Base-by-base conservation (phyloP, 2,888 invertebrate species). In the Thelaira solivaga region DNA sequence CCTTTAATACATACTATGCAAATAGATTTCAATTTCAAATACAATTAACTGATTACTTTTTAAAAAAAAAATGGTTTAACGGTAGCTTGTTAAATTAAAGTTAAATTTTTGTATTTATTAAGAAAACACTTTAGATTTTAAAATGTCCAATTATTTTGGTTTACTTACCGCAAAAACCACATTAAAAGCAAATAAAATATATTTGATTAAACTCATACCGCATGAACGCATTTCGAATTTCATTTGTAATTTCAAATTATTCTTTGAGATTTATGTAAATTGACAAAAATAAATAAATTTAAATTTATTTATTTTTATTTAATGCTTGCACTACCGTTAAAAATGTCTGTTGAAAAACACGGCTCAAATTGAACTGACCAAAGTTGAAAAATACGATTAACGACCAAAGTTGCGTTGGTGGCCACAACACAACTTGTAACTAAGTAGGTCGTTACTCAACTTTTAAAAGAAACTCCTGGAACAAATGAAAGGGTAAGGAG, bases 141-240 rank as follows among this genome's bases (percentile, higher is more conserved):
- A 31, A 7, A 31, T 31, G 4, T 31, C 1, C 1, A 39, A 3
- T 20, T 20, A 43, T 20, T 4, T 7, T 43, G 8, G 10, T 1
- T 3, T 47, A 86, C 92, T 91, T 88, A 92, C 92, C 83, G 92
- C 91, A 88, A 92, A 92, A 26, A 92, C 87, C 39, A 92, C 87
- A 87, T 92, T 92, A 85, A 92, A 92, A 81, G 90, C 87, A 85
- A 92, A 92, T 49, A 92, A 86, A 45, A 92, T 85, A 82, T 92
- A 92, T 88, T 92, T 92, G 68, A 92, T 90, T 53, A 90, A 84
- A 83, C 88, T 90, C 90, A 91, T 91, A 69, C 91, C 91, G 76
- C 90, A 90, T 67, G 85, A 83, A 71, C 85, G 85, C 85, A 88
- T 87, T 83, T 82, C 83, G 77, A 85, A 83, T 80, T 82, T 81